Evolutionary conservation across 2,113 vertebrate genomes (phyloP).

Genomic region (Motacilla tschutschensis): DNA sequence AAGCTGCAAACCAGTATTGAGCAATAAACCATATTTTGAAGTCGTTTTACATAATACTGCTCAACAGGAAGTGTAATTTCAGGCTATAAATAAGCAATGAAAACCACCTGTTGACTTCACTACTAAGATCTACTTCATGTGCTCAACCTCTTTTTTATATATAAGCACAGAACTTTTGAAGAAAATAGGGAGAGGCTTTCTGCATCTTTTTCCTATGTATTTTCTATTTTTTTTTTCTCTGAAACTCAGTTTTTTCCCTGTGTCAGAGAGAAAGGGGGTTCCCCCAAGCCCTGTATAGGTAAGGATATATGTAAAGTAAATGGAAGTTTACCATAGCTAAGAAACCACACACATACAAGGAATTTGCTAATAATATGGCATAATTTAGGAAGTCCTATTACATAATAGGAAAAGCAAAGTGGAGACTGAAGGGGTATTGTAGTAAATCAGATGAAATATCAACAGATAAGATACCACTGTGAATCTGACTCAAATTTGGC

Average conservation of each 20-base stretch:
- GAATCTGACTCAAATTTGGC: background rate
- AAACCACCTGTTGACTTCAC: background rate
- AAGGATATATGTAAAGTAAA: background rate
- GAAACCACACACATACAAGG: background rate
- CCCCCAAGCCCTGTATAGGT: background rate
- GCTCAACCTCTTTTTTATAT: background rate
- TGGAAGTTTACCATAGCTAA: background rate
- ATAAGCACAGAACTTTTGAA: background rate
- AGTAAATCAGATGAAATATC: background rate
- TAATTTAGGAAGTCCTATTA: background rate
- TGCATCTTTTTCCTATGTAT: background rate
- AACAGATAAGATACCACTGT: background rate
- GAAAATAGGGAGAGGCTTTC: background rate
- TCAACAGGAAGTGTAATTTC: background rate
- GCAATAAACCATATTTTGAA: background rate
- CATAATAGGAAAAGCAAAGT: background rate
- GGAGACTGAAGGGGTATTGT: background rate
- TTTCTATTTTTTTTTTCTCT: background rate
- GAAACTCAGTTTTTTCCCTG: background rate
- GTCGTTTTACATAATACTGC: background rate
- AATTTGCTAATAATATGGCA: background rate
- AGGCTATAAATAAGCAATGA: background rate
- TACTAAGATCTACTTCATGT: background rate
- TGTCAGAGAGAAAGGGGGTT: background rate
- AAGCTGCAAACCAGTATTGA: background rate